Evolutionary conservation across 2,888 invertebrate genomes (phyloP), one percentile per base, ranked within the genome.

Genomic region (Leptinotarsa juncta): DNA sequence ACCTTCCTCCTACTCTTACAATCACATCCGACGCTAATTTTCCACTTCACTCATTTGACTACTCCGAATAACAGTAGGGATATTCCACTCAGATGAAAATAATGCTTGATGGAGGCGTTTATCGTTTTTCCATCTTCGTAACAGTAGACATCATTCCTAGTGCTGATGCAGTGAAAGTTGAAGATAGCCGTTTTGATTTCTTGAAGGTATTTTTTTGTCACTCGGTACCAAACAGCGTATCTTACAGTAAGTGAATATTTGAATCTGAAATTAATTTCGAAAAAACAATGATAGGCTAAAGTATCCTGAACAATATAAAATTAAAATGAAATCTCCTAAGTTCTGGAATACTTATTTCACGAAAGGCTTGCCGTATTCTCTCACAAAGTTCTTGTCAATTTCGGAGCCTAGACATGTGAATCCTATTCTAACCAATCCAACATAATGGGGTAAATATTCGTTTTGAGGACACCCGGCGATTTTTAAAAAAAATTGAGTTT

Each of bases 1-100:
- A 57, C 57, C 57, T 57, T 57, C 57, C 57, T 62, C 62, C 42
- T 32, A 42, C 32, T 62, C 2, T n/a, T 10, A 42, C 32, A 62
- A 32, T 62, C 62, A 62, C 62, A 62, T 62, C 62, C 62, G 26
- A 62, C 12, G 42, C 26, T n/a, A 62, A 62, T 62, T 62, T 62
- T 62, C 62, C 62, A 62, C 62, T 62, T 62, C 62, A 42, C 16
- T 42, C n/a, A 32, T 62, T 18, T 42, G 4, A 42, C n/a, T 32
- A 42, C 32, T 42, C 62, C 32, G 32, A 32, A 62, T n/a, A 16
- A 10, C 62, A 62, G 62, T 62, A 26, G 62, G 16, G 62, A 62
- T n/a, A 42, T 42, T 62, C 62, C n/a, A 62, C 32, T 42, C 42
- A 42, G 62, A 16, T n/a, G 32, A 62, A 16, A 62, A 62, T 62